phyloP scores from a whole-genome alignment of 2,888 invertebrate species.

The Heliconius ethilla region DNA sequence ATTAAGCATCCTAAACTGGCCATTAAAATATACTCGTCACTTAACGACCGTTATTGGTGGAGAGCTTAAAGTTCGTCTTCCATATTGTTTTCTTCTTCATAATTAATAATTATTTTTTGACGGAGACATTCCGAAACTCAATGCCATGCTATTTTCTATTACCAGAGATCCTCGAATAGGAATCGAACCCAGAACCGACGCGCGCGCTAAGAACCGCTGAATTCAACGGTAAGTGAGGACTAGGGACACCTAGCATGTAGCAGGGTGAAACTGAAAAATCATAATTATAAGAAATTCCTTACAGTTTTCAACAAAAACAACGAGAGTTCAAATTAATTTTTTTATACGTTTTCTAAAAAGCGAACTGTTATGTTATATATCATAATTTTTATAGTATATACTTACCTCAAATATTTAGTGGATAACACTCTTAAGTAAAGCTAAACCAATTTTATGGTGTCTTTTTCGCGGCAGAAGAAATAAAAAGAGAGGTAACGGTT shows the following conservation, averaged over 20 bases:
- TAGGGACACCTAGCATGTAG: too few relatives aligned
- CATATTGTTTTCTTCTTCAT: background rate
- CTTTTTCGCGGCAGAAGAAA: conserved; percentile 49
- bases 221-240: too few relatives aligned
- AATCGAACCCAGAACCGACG: background rate
- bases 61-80: conserved; percentile 9
- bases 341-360: too few relatives aligned
- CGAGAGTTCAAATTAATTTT: too few relatives aligned
- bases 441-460: conserved; percentile 47
- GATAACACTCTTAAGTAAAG: conserved; percentile 3
- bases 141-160: background rate
- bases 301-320: too few relatives aligned
- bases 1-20: conserved; percentile 14
- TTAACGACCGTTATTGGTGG: conserved; percentile 28
- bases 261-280: too few relatives aligned
- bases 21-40: conserved; percentile 30
- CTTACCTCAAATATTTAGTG: conserved; percentile 8
- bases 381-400: background rate
- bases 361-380: background rate
- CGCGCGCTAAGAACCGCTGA: too few relatives aligned
- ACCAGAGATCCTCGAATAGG: background rate
- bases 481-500: conserved; percentile 48
- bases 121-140: background rate
- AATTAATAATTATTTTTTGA: too few relatives aligned
- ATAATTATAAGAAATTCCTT: too few relatives aligned